phyloP scores from a whole-genome alignment of 2,113 vertebrate genomes.

The Poecilia latipinna region DNA sequence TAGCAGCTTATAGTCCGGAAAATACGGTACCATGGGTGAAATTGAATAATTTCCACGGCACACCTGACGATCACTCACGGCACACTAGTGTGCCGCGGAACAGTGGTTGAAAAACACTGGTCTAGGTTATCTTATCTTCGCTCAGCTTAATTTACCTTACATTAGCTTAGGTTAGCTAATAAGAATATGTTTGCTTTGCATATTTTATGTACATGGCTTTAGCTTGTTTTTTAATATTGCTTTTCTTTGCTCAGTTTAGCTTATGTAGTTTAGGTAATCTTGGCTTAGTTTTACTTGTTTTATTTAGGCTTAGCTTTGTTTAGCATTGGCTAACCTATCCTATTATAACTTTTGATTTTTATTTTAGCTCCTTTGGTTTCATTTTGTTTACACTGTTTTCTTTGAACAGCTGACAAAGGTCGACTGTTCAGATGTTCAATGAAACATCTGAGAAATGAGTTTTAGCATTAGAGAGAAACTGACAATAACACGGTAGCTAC shows the following conservation, averaged over 20 bases:
- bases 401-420: background rate
- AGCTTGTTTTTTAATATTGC: no score
- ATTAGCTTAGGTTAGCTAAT: background rate
- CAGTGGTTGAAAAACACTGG: no score
- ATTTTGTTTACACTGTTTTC: background rate
- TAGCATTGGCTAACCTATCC: background rate
- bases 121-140: background rate
- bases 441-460: background rate
- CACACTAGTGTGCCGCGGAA: no score
- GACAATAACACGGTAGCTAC: background rate
- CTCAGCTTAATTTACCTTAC: background rate
- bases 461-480: background rate
- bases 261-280: background rate
- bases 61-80: no score
- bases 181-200: background rate
- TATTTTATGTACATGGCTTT: background rate
- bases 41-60: no score
- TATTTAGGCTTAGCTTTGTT: background rate
- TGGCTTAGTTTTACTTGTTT: background rate
- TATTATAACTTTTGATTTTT: background rate
- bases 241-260: background rate
- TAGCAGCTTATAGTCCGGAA: no score
- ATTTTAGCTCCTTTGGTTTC: background rate
- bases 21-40: no score
- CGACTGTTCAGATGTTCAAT: background rate